Conservation (phyloP, 92 coral and sea anemone genomes). For the Palythoa grandiflora region DNA sequence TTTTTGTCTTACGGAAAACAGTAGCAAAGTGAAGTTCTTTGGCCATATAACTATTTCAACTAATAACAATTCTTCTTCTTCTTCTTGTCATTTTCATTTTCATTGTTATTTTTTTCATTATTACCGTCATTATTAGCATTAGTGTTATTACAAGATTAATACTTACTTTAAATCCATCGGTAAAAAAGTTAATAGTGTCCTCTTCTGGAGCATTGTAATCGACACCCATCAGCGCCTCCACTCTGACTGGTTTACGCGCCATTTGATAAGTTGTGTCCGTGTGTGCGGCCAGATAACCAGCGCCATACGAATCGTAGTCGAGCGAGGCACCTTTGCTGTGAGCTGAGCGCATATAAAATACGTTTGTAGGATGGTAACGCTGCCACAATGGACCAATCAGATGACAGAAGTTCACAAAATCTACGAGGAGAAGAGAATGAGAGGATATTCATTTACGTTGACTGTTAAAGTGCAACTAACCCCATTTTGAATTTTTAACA, state of each 20-base stretch:
- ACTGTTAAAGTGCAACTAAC: neutral
- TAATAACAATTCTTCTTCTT: no score
- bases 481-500: no score
- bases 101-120: no score
- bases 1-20: no score
- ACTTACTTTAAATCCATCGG: conserved; percentile 47
- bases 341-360: conserved; percentile 43
- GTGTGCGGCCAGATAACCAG: conserved; percentile 46
- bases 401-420: conserved; percentile 26
- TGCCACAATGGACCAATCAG: conserved; percentile 40
- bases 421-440: neutral
- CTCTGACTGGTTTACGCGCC: conserved; percentile 37
- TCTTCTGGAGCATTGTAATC: conserved; percentile 37
- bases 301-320: conserved; percentile 39
- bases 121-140: no score
- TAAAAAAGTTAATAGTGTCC: conserved; percentile 44
- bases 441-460: neutral
- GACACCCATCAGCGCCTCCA: conserved; percentile 34
- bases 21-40: no score
- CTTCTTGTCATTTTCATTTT: no score
- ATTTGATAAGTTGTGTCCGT: conserved; percentile 44
- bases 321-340: conserved; percentile 25
- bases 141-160: no score
- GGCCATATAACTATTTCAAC: no score
- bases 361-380: conserved; percentile 42